Evolutionary conservation across 2,888 invertebrate genomes (phyloP), one percentile per base, ranked within the genome.

Genomic region (Incurvaria masculella): DNA sequence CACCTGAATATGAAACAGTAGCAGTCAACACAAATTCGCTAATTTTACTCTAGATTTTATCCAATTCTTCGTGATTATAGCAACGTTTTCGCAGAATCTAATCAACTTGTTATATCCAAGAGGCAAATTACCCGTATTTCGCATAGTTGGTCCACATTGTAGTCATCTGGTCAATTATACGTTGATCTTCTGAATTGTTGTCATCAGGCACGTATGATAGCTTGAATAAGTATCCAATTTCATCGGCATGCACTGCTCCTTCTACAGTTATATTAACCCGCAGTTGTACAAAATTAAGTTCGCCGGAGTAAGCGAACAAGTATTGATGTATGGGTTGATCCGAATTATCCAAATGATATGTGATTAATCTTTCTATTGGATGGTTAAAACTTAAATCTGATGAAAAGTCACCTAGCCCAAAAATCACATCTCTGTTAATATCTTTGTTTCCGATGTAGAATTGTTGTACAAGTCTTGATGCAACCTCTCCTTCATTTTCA

Each of bases 131-230:
- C 73, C 67, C 59, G 44, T 60, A 63, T 57, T 72, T 73, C 1
- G 58, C 69, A 46, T 72, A 72, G 49, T 73, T 73, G 0, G 73
- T 62, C 72, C 72, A 73, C 60, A 73, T 57, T 1, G 61, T 61
- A 1, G 71, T 72, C 53, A 73, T 63, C 18, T 61, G 59, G 46
- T 71, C 62, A 23, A 68, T 60, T 0, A 61, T 49, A 2, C 65
- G 46, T 55, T 64, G 56, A 55, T 73, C 73, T 11, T 55, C 57
- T 44, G 59, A 52, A 2, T 48, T 23, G 1, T 56, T 51, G 2
- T 21, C 20, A 4, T 52, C 52, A 2, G 54, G 53, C 2, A 56
- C 45, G 5, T 21, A 26, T 0, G 11, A 8, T 26, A 45, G 53
- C 27, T 62, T 61, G 47, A 70, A 73, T 41, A 73, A 47, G 51